Percentiles rank a stretch among this genome's conserved stretches.
Conservation (phyloP, 2,797 vertebrate species). For the Poeciliopsis infans region DNA sequence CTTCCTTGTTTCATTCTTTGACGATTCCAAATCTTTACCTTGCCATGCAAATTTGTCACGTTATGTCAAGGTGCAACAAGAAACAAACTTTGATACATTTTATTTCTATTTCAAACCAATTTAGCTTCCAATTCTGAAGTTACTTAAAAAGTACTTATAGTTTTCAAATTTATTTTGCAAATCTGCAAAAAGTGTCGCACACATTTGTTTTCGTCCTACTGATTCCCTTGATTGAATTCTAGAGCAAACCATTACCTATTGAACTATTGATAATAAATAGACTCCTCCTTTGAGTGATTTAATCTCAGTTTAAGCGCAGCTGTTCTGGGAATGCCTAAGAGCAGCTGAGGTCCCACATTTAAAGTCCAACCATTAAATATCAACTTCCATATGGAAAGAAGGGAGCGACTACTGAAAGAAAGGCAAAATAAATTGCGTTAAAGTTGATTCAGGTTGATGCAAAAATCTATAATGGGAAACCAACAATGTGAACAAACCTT, state of each 20-base stretch:
- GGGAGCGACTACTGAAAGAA: neutral
- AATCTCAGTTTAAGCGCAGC: neutral
- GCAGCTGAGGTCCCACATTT: too few species aligned
- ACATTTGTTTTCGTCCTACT: neutral
- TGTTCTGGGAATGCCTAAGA: neutral
- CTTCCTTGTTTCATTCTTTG: neutral
- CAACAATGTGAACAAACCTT: neutral
- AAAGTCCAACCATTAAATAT: neutral
- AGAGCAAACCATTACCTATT: neutral
- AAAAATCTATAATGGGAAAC: neutral
- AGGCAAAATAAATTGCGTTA: neutral
- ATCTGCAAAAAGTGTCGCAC: neutral
- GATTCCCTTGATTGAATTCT: neutral
- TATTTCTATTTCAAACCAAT: neutral
- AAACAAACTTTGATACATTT: neutral
- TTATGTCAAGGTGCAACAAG: neutral
- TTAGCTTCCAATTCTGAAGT: neutral
- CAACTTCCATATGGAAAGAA: neutral
- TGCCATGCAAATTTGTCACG: neutral
- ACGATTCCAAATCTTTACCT: neutral
- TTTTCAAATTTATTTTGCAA: neutral
- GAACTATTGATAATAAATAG: neutral
- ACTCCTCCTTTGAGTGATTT: neutral
- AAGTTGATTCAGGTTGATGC: neutral
- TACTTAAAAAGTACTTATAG: neutral